Base-by-base conservation (phyloP, 2,888 invertebrate genomes). In the Smittia sp. region DNA sequence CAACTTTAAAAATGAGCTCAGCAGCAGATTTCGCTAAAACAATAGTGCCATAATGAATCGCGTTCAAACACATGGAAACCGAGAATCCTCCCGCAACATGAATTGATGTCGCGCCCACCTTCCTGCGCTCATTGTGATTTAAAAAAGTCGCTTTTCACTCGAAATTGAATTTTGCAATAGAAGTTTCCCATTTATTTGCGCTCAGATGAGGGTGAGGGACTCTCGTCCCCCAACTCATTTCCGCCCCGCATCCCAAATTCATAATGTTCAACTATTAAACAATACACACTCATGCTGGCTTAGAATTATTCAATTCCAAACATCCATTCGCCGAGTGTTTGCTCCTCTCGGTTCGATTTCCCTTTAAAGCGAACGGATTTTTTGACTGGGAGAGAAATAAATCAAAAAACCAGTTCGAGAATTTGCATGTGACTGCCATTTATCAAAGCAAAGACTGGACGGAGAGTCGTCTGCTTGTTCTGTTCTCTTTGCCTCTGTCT, bases 381-480 rank as follows among this genome's bases (percentile, higher is more conserved):
- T 58, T 58, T 7, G 11, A 2, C 9, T 58, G 58, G 22, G 9
- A 46, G 11, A 3, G 46, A 58, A 58, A 58, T 58, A 58, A 58
- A 58, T 58, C 58, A 58, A 58, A 58, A 58, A 58, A 58, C 58
- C 22, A 18, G 58, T 58, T 58, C 22, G 18, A 46, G 18, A 20
- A 58, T 58, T 58, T 58, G 58, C 58, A 58, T 58, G 58, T 22
- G 22, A 58, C 18, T 58, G 58, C 22, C 18, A 58, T 58, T 58
- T 58, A 58, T 58, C 58, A 58, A 58, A 58, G n/a, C 18, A 20
- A 6, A 7, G 11, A 20, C 58, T 58, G 58, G 58, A 20, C 9
- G 22, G 58, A 58, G 58, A 22, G n/a, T 20, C 2, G 58, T 58
- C 58, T 58, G 22, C 6, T 13, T 9, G 18, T 58, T 58, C 18